phyloP scores from a whole-genome alignment of 35 echinoderm and acorn worm genomes.

The Apostichopus californicus region DNA sequence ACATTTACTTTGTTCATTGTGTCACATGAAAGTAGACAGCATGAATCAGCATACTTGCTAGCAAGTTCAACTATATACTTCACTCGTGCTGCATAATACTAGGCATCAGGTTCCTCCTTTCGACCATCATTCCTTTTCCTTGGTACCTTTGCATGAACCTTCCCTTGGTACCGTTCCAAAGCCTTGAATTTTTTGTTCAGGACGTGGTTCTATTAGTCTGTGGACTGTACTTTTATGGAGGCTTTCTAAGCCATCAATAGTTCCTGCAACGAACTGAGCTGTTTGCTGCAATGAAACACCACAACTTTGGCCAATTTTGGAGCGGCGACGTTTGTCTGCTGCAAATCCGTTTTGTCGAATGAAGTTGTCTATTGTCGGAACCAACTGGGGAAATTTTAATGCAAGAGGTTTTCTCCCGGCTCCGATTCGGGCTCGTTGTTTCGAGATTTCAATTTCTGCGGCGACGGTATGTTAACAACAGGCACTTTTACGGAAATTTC shows the following conservation, averaged over 20 bases:
- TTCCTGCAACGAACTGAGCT: not conserved
- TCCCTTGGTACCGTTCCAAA: too few species aligned
- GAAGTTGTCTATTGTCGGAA: not conserved
- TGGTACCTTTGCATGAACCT: not conserved
- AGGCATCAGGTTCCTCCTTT: not conserved
- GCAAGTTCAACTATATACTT: not conserved
- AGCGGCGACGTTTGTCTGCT: not conserved
- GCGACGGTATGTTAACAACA: not conserved
- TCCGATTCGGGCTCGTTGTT: not conserved
- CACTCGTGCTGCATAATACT: not conserved
- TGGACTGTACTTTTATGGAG: too few species aligned
- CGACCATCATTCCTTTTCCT: not conserved
- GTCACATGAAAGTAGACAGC: not conserved
- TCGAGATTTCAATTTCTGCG: not conserved
- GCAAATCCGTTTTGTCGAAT: slow-evolving; percentile 1
- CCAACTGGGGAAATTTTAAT: slow-evolving; percentile 16
- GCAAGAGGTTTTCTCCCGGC: not conserved
- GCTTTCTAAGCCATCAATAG: not conserved
- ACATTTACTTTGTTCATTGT: not conserved
- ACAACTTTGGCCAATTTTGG: not conserved
- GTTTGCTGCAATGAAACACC: not conserved
- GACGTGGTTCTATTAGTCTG: too few species aligned
- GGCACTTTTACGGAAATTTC: not conserved
- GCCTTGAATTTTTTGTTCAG: too few species aligned
- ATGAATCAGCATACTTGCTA: too few species aligned